Percentiles rank a stretch among this genome's conserved stretches.
Evolutionary conservation across 2,888 invertebrate species (phyloP).

Genomic region (Heliconius sara): DNA sequence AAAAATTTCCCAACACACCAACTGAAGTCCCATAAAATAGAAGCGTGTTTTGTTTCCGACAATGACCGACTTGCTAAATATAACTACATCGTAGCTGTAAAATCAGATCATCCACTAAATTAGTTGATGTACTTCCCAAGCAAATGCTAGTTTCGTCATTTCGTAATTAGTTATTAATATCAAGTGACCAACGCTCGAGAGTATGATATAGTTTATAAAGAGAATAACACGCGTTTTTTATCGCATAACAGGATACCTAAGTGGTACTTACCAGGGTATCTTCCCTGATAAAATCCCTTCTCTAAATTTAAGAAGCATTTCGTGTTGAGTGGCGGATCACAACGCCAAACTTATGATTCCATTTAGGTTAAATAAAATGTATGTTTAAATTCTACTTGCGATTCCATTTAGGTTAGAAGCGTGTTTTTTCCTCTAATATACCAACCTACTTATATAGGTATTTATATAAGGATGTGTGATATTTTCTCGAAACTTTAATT

Average conservation of each 20-base stretch:
- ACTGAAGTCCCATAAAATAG: conserved; percentile 21
- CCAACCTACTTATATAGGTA: too few relatives aligned
- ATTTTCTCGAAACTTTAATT: too few relatives aligned
- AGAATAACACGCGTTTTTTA: not conserved
- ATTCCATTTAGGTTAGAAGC: too few relatives aligned
- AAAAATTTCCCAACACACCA: conserved; percentile 13
- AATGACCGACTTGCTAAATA: conserved; percentile 48
- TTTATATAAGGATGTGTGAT: too few relatives aligned
- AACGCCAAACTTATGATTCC: not conserved
- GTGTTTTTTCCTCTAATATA: too few relatives aligned
- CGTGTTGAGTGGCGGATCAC: not conserved
- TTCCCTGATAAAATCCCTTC: too few relatives aligned
- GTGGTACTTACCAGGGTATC: too few relatives aligned
- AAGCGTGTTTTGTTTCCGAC: conserved; percentile 26
- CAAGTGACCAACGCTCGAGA: not conserved
- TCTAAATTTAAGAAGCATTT: not conserved
- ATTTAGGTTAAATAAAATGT: too few relatives aligned
- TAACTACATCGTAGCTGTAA: conserved; percentile 38
- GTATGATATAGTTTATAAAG: not conserved
- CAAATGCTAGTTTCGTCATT: conserved; percentile 5
- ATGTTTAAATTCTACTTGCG: too few relatives aligned
- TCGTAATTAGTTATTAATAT: conserved; percentile 18
- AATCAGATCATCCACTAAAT: conserved; percentile 48
- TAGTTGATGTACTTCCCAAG: conserved; percentile 32
- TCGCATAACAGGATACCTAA: not conserved